These are phyloP conservation scores for Tanaodytes sp. DNA, from an alignment of 2,888 invertebrate species.

Conservation along the genomic window DNA sequence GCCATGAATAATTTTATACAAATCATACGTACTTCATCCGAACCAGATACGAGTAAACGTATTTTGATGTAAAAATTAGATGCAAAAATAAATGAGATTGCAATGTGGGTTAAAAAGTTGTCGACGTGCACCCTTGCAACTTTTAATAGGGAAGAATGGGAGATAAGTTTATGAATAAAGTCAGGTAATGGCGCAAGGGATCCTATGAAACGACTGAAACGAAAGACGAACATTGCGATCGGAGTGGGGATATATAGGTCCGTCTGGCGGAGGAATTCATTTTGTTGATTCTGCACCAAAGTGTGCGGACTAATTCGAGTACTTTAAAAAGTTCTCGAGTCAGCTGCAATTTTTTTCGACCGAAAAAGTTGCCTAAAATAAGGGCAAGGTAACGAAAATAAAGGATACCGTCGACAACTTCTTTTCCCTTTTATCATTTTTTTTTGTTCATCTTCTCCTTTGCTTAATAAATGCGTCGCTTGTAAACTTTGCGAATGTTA, in stretches of 20 bases:
- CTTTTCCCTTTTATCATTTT: not conserved
- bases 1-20: no score
- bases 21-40: no score
- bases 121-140: no score
- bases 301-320: slow-evolving; percentile 6
- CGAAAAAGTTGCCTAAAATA: slow-evolving; percentile 7
- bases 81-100: no score
- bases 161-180: not conserved
- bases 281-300: slow-evolving; percentile 14
- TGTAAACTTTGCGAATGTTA: no score
- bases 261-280: not conserved
- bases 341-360: not conserved
- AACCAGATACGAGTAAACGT: no score
- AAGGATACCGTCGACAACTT: slow-evolving; percentile 1
- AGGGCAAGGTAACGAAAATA: slow-evolving; percentile 19
- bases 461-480: no score
- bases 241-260: not conserved
- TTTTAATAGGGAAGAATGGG: no score
- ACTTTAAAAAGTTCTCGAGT: not conserved
- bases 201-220: not conserved
- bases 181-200: not conserved
- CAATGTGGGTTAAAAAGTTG: no score
- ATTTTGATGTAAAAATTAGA: no score
- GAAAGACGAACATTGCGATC: slow-evolving; percentile 8
- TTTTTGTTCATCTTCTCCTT: no score